A percentile compares a stretch with the other conserved stretches of the same genome.
Conservation (phyloP, 2,113 vertebrate species). For the Columbina picui region DNA sequence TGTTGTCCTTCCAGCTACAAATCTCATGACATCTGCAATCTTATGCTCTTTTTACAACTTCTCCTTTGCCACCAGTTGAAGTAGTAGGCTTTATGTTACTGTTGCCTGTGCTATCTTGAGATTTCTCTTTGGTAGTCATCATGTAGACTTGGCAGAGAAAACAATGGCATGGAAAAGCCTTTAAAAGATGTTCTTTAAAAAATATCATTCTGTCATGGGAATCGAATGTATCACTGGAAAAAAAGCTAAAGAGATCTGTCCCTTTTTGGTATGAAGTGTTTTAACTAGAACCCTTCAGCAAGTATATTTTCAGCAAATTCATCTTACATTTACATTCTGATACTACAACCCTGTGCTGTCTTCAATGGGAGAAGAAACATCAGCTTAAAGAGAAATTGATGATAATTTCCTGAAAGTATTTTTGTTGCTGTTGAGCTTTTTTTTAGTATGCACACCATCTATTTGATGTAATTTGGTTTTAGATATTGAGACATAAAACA, state of each 20-base stretch:
- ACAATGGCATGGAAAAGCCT: not conserved
- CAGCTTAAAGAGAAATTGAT: not conserved
- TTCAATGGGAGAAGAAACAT: not conserved
- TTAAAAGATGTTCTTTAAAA: not conserved
- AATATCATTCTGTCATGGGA: not conserved
- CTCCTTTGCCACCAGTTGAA: not conserved
- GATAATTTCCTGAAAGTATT: not conserved
- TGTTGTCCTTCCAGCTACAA: not conserved
- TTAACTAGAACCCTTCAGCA: not conserved
- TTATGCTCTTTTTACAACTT: not conserved
- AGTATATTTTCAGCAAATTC: not conserved
- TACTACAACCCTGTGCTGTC: not conserved
- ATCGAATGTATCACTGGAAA: not conserved
- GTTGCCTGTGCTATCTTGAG: not conserved
- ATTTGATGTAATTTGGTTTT: not conserved
- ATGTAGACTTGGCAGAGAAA: not conserved
- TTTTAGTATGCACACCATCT: not conserved
- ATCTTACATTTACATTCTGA: not conserved
- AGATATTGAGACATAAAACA: not conserved
- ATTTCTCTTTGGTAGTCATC: not conserved
- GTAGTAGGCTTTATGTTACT: not conserved
- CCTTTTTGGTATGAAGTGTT: not conserved
- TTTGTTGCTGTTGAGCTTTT: not conserved
- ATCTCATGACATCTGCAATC: fast-evolving
- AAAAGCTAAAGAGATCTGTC: not conserved